phyloP scores from a whole-genome alignment of 2,888 invertebrate genomes.

The Brachyopa scutellaris region DNA sequence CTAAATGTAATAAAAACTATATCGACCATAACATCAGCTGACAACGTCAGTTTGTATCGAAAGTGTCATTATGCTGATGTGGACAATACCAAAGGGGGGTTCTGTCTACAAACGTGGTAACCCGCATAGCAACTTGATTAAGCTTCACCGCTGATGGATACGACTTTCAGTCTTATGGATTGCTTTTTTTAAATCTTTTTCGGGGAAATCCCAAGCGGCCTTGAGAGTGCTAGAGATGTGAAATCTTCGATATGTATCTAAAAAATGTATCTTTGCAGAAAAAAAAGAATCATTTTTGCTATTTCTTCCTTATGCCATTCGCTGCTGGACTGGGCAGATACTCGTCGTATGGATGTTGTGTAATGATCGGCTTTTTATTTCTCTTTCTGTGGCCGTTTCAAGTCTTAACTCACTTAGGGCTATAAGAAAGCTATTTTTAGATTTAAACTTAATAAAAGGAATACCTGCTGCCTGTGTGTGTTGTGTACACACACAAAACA shows the following conservation, averaged over 20 bases:
- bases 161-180: conserved; percentile 4
- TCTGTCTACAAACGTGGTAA: conserved; percentile 12
- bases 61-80: conserved; percentile 60
- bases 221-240: conserved; percentile 32
- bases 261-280: conserved; percentile 32
- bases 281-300: conserved; percentile 18
- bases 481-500: no score
- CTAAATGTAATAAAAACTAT: not conserved
- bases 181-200: not conserved
- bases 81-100: conserved; percentile 51
- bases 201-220: conserved; percentile 51
- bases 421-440: conserved; percentile 53
- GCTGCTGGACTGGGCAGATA: not conserved
- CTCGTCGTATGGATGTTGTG: conserved; percentile 28
- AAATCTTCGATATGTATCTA: conserved; percentile 1
- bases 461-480: no score
- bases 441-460: conserved; percentile 36
- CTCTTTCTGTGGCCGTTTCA: conserved; percentile 8
- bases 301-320: conserved; percentile 21
- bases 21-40: conserved; percentile 49
- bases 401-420: no score
- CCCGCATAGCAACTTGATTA: conserved; percentile 26
- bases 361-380: conserved; percentile 32
- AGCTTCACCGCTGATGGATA: conserved; percentile 17
- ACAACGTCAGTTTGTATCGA: conserved; percentile 25